phyloP scores from a whole-genome alignment of 2,113 vertebrate genomes.

The Mus pahari region DNA sequence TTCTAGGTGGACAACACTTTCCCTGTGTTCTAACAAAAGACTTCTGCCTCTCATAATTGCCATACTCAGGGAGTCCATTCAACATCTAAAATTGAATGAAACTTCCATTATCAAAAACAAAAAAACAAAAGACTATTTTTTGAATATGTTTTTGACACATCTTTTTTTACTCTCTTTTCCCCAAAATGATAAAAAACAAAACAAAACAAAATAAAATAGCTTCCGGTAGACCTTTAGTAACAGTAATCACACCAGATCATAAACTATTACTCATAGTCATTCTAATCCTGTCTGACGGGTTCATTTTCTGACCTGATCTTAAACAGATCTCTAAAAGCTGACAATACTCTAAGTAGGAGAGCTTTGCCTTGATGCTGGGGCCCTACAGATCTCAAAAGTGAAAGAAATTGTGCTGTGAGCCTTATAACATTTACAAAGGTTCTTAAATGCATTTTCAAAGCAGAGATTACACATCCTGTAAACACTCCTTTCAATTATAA shows the following conservation, averaged over 20 bases:
- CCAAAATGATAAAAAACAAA: not conserved
- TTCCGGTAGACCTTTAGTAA: not conserved
- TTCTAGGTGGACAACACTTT: not conserved
- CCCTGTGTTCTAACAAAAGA: not conserved
- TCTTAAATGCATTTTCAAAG: not conserved
- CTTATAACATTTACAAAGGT: not conserved
- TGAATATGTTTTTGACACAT: not conserved
- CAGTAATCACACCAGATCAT: not conserved
- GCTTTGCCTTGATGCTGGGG: not conserved
- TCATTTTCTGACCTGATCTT: not conserved
- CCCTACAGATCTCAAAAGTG: not conserved
- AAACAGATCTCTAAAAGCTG: not conserved
- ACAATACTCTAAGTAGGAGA: not conserved
- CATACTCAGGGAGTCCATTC: not conserved
- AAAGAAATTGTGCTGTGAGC: not conserved
- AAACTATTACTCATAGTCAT: not conserved
- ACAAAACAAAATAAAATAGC: not conserved
- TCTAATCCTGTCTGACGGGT: not conserved
- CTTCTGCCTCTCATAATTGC: not conserved
- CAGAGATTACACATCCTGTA: not conserved
- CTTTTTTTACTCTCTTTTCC: not conserved
- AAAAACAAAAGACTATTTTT: slow-evolving; percentile 2
- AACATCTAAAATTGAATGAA: not conserved
- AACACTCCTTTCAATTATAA: not conserved
- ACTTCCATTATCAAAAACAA: not conserved